These are phyloP conservation scores for Lycophotia porphyrea DNA, from an alignment of 2,888 invertebrate genomes.

Conservation along the genomic window DNA sequence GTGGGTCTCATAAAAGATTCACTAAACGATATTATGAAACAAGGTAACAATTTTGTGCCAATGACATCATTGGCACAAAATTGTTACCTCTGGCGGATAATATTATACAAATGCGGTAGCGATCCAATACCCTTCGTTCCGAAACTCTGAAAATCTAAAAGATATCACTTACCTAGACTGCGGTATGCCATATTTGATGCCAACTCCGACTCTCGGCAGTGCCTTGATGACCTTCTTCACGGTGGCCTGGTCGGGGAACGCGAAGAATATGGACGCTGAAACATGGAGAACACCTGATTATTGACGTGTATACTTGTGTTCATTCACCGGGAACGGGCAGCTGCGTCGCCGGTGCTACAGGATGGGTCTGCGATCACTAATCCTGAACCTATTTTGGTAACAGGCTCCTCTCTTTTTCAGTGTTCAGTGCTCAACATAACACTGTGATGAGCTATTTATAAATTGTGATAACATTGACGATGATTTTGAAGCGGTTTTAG, in stretches of 20 bases:
- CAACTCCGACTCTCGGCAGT: slow-evolving; percentile 98
- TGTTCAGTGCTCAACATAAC: background rate
- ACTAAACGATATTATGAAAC: background rate
- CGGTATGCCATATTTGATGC: slow-evolving; percentile 99
- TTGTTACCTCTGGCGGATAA: background rate
- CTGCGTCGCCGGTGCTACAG: slow-evolving; percentile 47
- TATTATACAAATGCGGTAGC: background rate
- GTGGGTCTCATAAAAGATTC: background rate
- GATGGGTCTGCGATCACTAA: slow-evolving; percentile 36
- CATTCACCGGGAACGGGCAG: slow-evolving; percentile 56
- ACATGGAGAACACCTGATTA: slow-evolving; percentile 67
- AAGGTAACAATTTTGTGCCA: too few relatives aligned
- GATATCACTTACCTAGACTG: slow-evolving; percentile 95
- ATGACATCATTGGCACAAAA: background rate
- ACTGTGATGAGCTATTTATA: background rate
- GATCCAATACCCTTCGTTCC: background rate
- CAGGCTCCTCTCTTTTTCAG: background rate
- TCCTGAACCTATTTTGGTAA: slow-evolving; percentile 10
- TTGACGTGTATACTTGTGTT: slow-evolving; percentile 24
- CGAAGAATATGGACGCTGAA: slow-evolving; percentile 99
- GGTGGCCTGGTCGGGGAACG: slow-evolving; percentile 98
- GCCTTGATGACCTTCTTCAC: slow-evolving; percentile 99
- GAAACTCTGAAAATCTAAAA: slow-evolving; percentile 3
- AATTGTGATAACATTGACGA: slow-evolving; percentile 30
- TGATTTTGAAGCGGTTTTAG: slow-evolving; percentile 1